A percentile compares a stretch with the other conserved stretches of the same genome.
These are phyloP conservation scores for Tholera decimalis DNA, from an alignment of 2,888 invertebrate genomes.

Conservation along the genomic window DNA sequence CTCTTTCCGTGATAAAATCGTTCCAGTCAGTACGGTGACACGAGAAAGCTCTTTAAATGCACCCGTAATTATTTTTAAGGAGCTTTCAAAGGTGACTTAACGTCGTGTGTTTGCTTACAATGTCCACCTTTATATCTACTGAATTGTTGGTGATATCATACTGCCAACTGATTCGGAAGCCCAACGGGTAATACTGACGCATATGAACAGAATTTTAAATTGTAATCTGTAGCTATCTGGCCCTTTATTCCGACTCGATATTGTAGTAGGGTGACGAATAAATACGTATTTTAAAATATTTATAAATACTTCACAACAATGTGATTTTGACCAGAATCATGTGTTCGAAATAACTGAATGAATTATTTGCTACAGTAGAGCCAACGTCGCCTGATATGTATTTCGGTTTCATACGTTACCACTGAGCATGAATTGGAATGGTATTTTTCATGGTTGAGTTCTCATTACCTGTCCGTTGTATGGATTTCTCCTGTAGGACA, in stretches of 20 bases:
- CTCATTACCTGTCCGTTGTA: too few relatives aligned
- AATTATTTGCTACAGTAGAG: too few relatives aligned
- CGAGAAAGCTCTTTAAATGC: too few relatives aligned
- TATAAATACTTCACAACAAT: constrained; percentile 25
- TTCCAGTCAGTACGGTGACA: background rate
- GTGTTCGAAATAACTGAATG: constrained; percentile 3
- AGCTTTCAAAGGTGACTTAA: background rate
- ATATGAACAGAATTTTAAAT: constrained; percentile 9
- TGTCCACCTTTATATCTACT: constrained; percentile 18
- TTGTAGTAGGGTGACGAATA: constrained; percentile 25
- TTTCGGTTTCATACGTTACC: too few relatives aligned
- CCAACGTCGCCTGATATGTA: too few relatives aligned
- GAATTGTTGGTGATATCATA: constrained; percentile 16
- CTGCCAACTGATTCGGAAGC: constrained; percentile 8
- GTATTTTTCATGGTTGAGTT: too few relatives aligned
- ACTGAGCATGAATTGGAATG: too few relatives aligned
- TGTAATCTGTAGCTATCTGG: background rate
- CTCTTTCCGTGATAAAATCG: too few relatives aligned
- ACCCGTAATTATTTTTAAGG: background rate
- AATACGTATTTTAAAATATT: constrained; percentile 20
- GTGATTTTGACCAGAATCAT: constrained; percentile 11
- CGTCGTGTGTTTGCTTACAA: background rate
- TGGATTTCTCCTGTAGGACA: too few relatives aligned
- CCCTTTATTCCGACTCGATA: background rate
- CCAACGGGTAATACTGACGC: constrained; percentile 28